These are phyloP conservation scores for Zoanthus sociatus DNA, from an alignment of 92 coral and sea anemone genomes.

Conservation along the genomic window DNA sequence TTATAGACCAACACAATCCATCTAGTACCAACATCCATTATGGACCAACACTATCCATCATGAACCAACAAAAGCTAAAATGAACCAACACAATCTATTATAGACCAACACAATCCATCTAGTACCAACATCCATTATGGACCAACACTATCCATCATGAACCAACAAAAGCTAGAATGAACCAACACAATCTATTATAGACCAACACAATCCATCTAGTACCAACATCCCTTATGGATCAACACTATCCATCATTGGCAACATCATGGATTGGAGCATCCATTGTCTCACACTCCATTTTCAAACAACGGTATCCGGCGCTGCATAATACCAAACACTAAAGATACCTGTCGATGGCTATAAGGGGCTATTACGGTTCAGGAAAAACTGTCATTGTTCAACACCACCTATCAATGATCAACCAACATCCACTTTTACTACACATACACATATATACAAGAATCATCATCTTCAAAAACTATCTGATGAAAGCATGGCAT, in stretches of 20 bases:
- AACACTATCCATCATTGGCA: background rate
- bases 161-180: background rate
- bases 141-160: background rate
- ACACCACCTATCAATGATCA: background rate
- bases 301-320: no score
- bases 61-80: background rate
- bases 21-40: no score
- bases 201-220: background rate
- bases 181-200: background rate
- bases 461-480: no score
- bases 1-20: no score
- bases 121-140: background rate
- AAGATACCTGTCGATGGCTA: no score
- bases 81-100: background rate
- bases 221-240: background rate
- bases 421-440: background rate
- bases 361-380: background rate
- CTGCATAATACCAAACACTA: no score
- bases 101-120: background rate
- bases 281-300: no score
- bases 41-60: background rate
- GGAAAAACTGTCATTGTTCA: background rate
- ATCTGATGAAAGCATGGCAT: no score
- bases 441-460: no score
- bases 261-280: no score